Conservation (phyloP, 2,888 invertebrate genomes). For the Macaria notata region DNA sequence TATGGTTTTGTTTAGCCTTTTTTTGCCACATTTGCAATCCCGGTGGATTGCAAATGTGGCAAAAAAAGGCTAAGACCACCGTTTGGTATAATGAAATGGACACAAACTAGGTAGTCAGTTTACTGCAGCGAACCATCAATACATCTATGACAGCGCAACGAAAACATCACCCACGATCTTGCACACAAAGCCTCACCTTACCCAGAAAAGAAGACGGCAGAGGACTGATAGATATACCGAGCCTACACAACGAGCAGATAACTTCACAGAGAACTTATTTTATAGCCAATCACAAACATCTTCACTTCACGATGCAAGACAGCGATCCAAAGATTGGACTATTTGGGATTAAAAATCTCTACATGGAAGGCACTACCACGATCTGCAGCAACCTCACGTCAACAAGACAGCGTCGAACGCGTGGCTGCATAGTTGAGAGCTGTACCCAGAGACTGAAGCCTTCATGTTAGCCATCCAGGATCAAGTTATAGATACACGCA, state of each 20-base stretch:
- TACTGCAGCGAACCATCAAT: neutral
- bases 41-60: no score
- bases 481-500: neutral
- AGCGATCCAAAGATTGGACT: neutral
- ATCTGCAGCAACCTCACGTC: neutral
- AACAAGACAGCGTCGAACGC: neutral
- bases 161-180: neutral
- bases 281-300: neutral
- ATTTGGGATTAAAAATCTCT: neutral
- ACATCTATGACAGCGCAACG: neutral
- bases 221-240: neutral
- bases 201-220: neutral
- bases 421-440: neutral
- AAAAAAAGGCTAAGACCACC: no score
- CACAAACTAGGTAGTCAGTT: neutral
- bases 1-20: no score
- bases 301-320: neutral
- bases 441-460: neutral
- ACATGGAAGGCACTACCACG: neutral
- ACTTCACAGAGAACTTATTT: neutral
- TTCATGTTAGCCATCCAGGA: neutral
- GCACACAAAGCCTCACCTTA: neutral
- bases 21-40: no score
- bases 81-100: neutral
- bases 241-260: neutral